Evolutionary conservation across 2,888 invertebrate species (phyloP).

Genomic region (Caenorhabditis sp.): DNA sequence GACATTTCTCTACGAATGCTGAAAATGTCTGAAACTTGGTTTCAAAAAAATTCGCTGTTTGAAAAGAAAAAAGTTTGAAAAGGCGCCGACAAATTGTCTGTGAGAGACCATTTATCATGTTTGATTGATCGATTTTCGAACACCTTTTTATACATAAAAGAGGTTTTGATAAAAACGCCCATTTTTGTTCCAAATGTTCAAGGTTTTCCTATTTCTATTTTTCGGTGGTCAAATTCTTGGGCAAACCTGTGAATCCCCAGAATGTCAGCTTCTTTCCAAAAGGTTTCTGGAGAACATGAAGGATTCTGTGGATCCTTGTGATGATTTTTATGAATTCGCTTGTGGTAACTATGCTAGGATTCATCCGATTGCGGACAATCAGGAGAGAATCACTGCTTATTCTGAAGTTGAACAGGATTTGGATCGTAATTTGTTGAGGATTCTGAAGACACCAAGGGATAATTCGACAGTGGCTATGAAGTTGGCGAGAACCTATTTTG

Average conservation of each 20-base stretch:
- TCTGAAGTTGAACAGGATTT: conserved; percentile 56
- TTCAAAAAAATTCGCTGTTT: too few relatives aligned
- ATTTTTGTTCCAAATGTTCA: too few relatives aligned
- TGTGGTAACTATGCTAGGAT: conserved; percentile 52
- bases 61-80: too few relatives aligned
- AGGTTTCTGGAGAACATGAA: conserved; percentile 60
- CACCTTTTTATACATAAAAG: too few relatives aligned
- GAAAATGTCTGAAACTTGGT: too few relatives aligned
- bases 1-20: too few relatives aligned
- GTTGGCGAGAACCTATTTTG: conserved; percentile 59
- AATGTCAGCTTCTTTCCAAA: conserved; percentile 57
- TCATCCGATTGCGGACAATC: conserved; percentile 56
- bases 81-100: too few relatives aligned
- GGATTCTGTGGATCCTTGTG: conserved; percentile 49
- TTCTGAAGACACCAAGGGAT: conserved; percentile 42
- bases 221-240: conserved; percentile 3
- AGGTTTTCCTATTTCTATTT: too few relatives aligned
- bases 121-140: too few relatives aligned
- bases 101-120: too few relatives aligned
- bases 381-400: conserved; percentile 59
- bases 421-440: conserved; percentile 42
- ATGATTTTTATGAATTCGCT: conserved; percentile 61
- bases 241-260: conserved; percentile 36
- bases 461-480: conserved; percentile 50
- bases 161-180: too few relatives aligned